Conservation (phyloP, 2,113 vertebrate species). For the Perca flavescens region DNA sequence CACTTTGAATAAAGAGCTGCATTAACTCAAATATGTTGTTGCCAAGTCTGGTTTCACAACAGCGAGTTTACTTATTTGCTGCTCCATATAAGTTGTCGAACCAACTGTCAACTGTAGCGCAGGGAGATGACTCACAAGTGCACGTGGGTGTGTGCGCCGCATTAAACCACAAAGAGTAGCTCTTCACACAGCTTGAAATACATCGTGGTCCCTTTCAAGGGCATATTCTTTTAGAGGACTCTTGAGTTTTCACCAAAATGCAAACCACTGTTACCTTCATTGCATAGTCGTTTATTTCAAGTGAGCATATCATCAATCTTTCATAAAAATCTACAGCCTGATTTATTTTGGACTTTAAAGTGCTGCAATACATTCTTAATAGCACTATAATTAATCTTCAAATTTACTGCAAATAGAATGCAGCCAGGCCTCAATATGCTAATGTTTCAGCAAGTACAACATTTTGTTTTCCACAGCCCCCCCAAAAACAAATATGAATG, state of each 20-base stretch:
- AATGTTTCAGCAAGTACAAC: background rate
- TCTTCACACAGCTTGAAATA: conserved; percentile 40
- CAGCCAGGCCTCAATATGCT: background rate
- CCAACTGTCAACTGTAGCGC: conserved; percentile 37
- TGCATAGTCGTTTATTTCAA: conserved; percentile 42
- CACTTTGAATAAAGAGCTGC: background rate
- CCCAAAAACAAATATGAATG: background rate
- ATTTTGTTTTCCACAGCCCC: background rate
- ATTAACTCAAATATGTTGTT: background rate
- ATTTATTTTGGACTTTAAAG: conserved; percentile 33
- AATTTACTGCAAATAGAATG: conserved; percentile 21
- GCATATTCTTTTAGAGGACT: conserved; percentile 24
- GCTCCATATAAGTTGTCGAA: conserved; percentile 12
- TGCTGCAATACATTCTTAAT: conserved; percentile 21
- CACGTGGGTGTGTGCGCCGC: conserved; percentile 19
- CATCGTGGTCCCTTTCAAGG: conserved; percentile 45
- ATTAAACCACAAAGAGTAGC: conserved; percentile 31
- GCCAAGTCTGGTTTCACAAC: background rate
- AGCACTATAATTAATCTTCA: conserved; percentile 33
- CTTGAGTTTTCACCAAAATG: conserved; percentile 36
- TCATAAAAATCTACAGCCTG: conserved; percentile 31
- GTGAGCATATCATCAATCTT: conserved; percentile 42
- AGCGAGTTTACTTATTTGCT: conserved; percentile 12
- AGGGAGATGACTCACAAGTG: conserved; percentile 42
- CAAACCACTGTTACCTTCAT: conserved; percentile 35